Conservation (phyloP, 2,888 invertebrate species). For the Meandrusa payeni region DNA sequence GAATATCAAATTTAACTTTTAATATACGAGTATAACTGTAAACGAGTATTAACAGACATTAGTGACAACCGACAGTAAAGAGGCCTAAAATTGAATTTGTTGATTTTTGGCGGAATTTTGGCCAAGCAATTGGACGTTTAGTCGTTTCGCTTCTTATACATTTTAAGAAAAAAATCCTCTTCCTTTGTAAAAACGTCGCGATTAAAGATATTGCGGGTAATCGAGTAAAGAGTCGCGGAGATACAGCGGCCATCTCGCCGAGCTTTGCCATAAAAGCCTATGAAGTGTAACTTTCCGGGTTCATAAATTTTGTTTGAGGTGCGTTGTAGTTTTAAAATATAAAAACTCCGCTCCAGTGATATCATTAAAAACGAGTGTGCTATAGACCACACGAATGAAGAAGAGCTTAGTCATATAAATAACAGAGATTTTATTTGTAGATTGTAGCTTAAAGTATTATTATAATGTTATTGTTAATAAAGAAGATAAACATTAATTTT, state of each 20-base stretch:
- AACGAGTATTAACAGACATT: background rate
- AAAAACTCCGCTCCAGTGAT: too few relatives aligned
- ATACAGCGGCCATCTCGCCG: slow-evolving; percentile 1
- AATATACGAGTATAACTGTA: too few relatives aligned
- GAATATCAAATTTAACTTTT: too few relatives aligned
- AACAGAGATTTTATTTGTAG: too few relatives aligned
- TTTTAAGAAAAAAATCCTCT: background rate
- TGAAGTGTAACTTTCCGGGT: slow-evolving; percentile 17
- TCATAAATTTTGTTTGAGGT: slow-evolving; percentile 8
- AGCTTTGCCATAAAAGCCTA: slow-evolving; percentile 19
- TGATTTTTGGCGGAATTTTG: slow-evolving; percentile 64
- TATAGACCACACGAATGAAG: too few relatives aligned
- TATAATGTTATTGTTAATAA: too few relatives aligned
- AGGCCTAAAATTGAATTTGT: slow-evolving; percentile 64
- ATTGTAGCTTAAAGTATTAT: too few relatives aligned
- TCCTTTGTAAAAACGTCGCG: slow-evolving; percentile 15
- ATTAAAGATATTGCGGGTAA: slow-evolving; percentile 28
- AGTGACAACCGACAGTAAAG: slow-evolving; percentile 33
- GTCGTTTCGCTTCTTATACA: slow-evolving; percentile 33
- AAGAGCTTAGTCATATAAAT: too few relatives aligned
- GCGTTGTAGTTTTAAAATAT: slow-evolving; percentile 7
- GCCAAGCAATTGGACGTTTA: slow-evolving; percentile 60
- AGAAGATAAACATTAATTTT: too few relatives aligned
- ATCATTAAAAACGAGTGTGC: too few relatives aligned
- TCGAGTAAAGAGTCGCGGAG: slow-evolving; percentile 20